Base-by-base conservation (phyloP, 2,888 invertebrate species). In the Gari tellinella region DNA sequence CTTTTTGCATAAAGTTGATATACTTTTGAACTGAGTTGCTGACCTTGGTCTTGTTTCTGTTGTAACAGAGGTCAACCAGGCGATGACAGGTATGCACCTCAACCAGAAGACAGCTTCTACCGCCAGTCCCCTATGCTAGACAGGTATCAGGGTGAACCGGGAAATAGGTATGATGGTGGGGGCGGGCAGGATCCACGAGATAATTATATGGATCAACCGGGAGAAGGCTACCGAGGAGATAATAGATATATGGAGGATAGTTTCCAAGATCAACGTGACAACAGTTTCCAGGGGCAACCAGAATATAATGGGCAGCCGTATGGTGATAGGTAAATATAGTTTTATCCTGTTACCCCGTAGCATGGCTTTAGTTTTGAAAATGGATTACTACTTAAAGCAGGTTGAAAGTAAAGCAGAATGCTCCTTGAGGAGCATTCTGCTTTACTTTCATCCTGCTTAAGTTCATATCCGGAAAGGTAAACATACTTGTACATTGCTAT, bases 191-290 rank as follows among this genome's bases (percentile, higher is more conserved):
- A 80, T 26, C 76, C 73, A 14, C 43, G 72, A 21, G 66, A 66
- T 43, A 77, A 79, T 46, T 74, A 78, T 38, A 78, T 78, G 78
- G 78, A 73, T 48, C 62, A 63, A 57, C 78, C 78, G n/a, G 46
- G 56, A 14, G 67, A 60, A 51, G 66, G 74, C 63, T 70, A 70
- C 69, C 63, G 53, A 40, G 69, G 51, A 19, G 63, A 69, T 23
- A 25, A 53, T 10, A 15, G 58, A 19, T 70, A 70, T 23, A 46
- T 37, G 58, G 53, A 67, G 12, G 73, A 78, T 25, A 67, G 69
- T 25, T 62, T 63, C 43, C 48, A 64, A 56, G 60, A 62, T 63
- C 76, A 77, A 23, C 72, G 72, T 37, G 77, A 80, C 40, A 76
- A 64, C 38, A 74, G 79, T 64, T 79, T 70, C 65, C 79, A 72